Conservation (phyloP, 2,888 invertebrate species). For the Sericinus montela region DNA sequence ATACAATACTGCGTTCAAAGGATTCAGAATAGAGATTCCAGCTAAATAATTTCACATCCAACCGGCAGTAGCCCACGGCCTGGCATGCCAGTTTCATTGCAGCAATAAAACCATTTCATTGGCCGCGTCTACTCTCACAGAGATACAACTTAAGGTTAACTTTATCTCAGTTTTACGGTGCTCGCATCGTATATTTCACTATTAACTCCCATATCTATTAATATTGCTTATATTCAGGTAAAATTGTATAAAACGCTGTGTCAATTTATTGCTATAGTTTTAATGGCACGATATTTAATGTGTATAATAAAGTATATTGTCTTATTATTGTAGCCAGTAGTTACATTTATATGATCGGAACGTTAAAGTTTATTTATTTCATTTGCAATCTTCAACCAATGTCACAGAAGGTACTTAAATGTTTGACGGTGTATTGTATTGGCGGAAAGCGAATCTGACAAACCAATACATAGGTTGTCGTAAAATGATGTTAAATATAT, state of each 20-base stretch:
- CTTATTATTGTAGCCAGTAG: neutral
- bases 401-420: too few relatives aligned
- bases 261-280: slow-evolving; percentile 21
- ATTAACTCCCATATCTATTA: slow-evolving; percentile 10
- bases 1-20: too few relatives aligned
- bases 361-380: too few relatives aligned
- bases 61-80: slow-evolving; percentile 34
- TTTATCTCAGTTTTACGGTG: slow-evolving; percentile 60
- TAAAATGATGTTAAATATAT: too few relatives aligned
- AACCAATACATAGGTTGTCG: too few relatives aligned
- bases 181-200: slow-evolving; percentile 12
- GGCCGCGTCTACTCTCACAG: slow-evolving; percentile 41
- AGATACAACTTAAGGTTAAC: slow-evolving; percentile 49
- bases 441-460: too few relatives aligned
- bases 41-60: neutral
- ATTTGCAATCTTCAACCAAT: too few relatives aligned
- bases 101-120: slow-evolving; percentile 68
- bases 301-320: neutral
- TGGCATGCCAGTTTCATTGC: slow-evolving; percentile 51
- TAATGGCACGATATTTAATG: neutral
- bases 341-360: neutral
- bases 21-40: too few relatives aligned
- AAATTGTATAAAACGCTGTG: slow-evolving; percentile 17
- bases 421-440: too few relatives aligned
- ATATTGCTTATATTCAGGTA: slow-evolving; percentile 1